Evolutionary conservation across 2,888 invertebrate species (phyloP).

Genomic region (Laothoe populi): DNA sequence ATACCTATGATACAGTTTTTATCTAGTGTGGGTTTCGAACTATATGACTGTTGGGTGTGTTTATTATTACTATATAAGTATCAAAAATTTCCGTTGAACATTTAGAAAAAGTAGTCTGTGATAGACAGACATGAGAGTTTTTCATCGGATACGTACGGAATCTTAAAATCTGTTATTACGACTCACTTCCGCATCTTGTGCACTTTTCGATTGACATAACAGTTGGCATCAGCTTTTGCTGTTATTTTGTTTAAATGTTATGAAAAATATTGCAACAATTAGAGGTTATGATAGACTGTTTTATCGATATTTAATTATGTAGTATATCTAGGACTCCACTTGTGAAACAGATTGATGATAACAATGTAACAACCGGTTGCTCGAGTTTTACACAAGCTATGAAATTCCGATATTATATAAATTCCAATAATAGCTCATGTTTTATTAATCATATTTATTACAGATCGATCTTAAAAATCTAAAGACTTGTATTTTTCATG

Average conservation of each 20-base stretch:
- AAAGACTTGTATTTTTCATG: not conserved
- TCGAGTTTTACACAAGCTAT: not conserved
- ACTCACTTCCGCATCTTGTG: too few relatives aligned
- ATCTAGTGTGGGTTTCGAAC: too few relatives aligned
- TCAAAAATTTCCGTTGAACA: too few relatives aligned
- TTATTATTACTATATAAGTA: too few relatives aligned
- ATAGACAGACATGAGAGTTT: too few relatives aligned
- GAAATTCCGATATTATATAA: slow-evolving; percentile 5
- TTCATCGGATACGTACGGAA: too few relatives aligned
- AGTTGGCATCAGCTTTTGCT: not conserved
- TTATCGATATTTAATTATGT: slow-evolving; percentile 19
- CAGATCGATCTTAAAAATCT: not conserved
- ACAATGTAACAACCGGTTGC: not conserved
- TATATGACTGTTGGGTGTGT: too few relatives aligned
- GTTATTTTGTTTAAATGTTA: not conserved
- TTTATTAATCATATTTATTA: not conserved
- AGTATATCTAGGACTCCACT: slow-evolving; percentile 11
- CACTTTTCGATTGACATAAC: not conserved
- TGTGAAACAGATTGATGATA: not conserved
- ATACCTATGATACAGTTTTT: too few relatives aligned
- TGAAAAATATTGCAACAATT: slow-evolving; percentile 1
- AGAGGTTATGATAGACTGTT: not conserved
- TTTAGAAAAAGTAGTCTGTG: too few relatives aligned
- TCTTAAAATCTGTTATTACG: too few relatives aligned
- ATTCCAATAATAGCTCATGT: too few relatives aligned